These are phyloP conservation scores for Drosophila atripex DNA, from an alignment of 2,888 invertebrate genomes.

Conservation along the genomic window DNA sequence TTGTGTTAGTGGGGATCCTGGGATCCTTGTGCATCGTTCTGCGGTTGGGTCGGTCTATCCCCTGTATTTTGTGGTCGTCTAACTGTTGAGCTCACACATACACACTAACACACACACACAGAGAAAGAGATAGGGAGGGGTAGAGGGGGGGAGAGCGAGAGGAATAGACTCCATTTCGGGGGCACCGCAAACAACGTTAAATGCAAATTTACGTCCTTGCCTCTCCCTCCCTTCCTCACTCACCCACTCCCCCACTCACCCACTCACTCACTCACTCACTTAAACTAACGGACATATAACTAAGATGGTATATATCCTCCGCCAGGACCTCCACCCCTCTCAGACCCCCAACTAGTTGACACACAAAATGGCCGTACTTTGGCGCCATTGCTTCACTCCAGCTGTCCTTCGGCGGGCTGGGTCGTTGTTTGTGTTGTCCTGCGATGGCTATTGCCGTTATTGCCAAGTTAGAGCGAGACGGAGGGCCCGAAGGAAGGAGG, in stretches of 20 bases:
- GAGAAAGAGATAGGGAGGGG: conserved; percentile 13
- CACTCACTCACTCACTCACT: background rate
- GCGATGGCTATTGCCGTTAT: conserved; percentile 77
- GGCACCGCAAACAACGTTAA: conserved; percentile 80
- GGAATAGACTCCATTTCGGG: conserved; percentile 61
- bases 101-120: too few relatives aligned
- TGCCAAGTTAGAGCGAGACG: conserved; percentile 46
- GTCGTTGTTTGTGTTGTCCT: conserved; percentile 37
- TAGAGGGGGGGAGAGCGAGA: background rate
- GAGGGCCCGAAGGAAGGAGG: background rate
- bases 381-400: conserved; percentile 69
- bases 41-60: conserved; percentile 65
- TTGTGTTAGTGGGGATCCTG: conserved; percentile 26
- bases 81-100: conserved; percentile 64
- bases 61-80: conserved; percentile 75
- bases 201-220: conserved; percentile 73
- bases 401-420: conserved; percentile 38
- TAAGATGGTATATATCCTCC: conserved; percentile 14
- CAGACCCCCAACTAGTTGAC: conserved; percentile 47
- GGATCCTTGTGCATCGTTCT: conserved; percentile 44
- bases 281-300: conserved; percentile 17
- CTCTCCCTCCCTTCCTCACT: background rate
- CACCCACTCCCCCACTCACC: background rate
- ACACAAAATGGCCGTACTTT: conserved; percentile 78
- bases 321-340: conserved; percentile 11